Evolutionary conservation across 2,113 vertebrate species (phyloP), one percentile per base, ranked within the genome.

Genomic region (Cavia aperea): DNA sequence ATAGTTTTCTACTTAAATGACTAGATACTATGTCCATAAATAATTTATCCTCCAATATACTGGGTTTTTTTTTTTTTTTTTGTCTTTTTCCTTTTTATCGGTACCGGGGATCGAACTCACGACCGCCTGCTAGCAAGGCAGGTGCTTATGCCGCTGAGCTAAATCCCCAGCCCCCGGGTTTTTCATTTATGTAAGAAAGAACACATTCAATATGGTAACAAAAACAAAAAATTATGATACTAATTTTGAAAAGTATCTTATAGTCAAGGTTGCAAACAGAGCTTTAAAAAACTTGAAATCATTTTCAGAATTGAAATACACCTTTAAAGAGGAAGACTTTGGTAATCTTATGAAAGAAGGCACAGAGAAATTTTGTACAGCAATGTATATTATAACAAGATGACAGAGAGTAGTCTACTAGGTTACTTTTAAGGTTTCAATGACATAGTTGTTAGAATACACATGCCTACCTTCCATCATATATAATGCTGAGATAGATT

Each of bases 21-120:
- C 54, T 60, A 66, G 43, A 36, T 68, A 86, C 68, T 26, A 87
- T 11, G 4, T 4, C 10, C 51, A 92, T 63, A 65, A 82, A 86
- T 78, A 54, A 93, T 65, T 91, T 90, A 94, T 70, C 70, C 94
- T 90, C 63, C 68, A 90, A 79, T 63, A 24, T n/a, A 51, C 0
- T 85, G 84, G 14, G 10, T 43, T 89, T 75, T 93, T 88, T 89
- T 75, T 93, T 93, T 89, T 75, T 93, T 88, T 89, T 75, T 93
- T 88, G 39, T 39, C 39, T 39, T 39, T 39, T 39, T 39, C 39
- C 39, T 39, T 39, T 39, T 39, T 39, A 39, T 39, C 39, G 39
- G 39, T 39, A 39, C 39, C 39, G 39, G 39, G 39, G 39, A 39
- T 39, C 39, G 39, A 39, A 39, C 39, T 39, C 39, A 39, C 39